Conservation (phyloP, 1,140 invertebrate genomes). For the Cotesia vestalis region DNA sequence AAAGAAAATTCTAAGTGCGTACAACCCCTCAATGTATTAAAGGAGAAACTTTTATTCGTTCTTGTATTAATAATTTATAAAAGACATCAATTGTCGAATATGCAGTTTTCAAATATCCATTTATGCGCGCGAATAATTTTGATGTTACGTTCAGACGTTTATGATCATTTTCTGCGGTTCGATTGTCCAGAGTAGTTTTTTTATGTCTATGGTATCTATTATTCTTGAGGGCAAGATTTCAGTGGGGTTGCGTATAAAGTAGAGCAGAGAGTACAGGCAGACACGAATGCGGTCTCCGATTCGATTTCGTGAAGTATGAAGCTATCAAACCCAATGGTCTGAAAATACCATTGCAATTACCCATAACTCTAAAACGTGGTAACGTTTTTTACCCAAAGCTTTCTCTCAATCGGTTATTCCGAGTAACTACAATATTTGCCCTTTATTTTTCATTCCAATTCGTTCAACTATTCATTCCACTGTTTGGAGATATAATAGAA, state of each 20-base stretch:
- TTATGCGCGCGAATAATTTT: neutral
- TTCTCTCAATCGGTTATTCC: too few species aligned
- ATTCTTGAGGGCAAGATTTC: conserved; percentile 54
- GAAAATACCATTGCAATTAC: conserved; percentile 60
- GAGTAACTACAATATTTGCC: too few species aligned
- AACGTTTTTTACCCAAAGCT: neutral
- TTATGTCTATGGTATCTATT: conserved; percentile 52
- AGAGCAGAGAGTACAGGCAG: conserved; percentile 48
- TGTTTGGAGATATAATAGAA: too few species aligned
- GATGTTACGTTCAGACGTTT: neutral
- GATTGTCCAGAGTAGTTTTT: conserved; percentile 3
- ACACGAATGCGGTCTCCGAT: conserved; percentile 55
- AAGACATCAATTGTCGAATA: too few species aligned
- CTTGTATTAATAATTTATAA: too few species aligned
- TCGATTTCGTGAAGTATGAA: conserved; percentile 65
- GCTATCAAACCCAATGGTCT: conserved; percentile 63
- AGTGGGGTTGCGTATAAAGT: conserved; percentile 51
- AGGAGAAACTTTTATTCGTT: too few species aligned
- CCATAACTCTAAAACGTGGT: conserved; percentile 61
- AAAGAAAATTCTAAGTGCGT: too few species aligned
- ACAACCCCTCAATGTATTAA: too few species aligned
- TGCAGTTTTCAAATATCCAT: too few species aligned
- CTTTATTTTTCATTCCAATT: too few species aligned
- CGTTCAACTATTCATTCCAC: too few species aligned
- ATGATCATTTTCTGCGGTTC: conserved; percentile 6